phyloP scores from a whole-genome alignment of 2,113 vertebrate genomes.

The Archocentrus centrarchus region DNA sequence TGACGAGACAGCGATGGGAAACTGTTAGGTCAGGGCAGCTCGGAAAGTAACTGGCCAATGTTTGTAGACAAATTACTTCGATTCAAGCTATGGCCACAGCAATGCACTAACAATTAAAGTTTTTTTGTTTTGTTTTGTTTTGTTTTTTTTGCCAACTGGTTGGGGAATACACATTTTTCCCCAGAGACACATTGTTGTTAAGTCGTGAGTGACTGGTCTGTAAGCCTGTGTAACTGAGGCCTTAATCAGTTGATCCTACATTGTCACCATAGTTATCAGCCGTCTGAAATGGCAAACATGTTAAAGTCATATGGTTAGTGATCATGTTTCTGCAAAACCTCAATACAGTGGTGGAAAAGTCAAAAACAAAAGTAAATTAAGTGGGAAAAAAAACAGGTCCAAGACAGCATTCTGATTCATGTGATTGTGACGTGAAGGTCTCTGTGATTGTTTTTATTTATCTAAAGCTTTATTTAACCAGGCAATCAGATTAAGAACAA shows the following conservation, averaged over 20 bases:
- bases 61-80: neutral
- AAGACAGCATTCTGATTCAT: too few species aligned
- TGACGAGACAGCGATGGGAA: neutral
- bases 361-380: too few species aligned
- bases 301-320: too few species aligned
- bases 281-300: too few species aligned
- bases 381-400: too few species aligned
- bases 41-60: fast-evolving
- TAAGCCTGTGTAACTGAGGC: neutral
- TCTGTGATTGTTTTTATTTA: too few species aligned
- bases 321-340: too few species aligned
- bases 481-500: too few species aligned
- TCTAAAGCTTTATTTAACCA: too few species aligned
- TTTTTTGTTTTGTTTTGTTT: neutral
- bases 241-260: neutral
- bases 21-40: neutral
- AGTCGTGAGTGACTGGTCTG: neutral
- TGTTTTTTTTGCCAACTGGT: neutral
- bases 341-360: too few species aligned
- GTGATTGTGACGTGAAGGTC: too few species aligned
- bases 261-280: neutral
- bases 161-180: neutral
- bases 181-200: neutral
- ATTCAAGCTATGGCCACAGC: neutral
- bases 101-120: neutral